phyloP scores from a whole-genome alignment of 2,888 invertebrate species.

The Chrysotoxum bicinctum region DNA sequence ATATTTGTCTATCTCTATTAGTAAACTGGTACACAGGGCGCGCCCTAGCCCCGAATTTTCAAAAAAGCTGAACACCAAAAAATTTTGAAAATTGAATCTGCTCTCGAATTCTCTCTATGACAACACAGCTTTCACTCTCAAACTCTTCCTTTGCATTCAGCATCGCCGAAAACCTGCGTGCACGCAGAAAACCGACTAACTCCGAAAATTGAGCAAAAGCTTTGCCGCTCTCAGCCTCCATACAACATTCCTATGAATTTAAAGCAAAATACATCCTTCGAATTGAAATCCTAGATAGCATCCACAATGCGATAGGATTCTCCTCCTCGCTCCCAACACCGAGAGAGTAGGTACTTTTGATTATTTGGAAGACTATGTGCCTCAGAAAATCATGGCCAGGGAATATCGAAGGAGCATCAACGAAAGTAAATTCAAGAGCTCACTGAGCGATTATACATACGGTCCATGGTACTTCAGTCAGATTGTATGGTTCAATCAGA shows the following conservation, averaged over 20 bases:
- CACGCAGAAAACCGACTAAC: conserved; percentile 6
- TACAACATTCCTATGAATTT: not conserved
- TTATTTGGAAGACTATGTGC: not conserved
- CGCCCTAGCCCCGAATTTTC: conserved; percentile 59
- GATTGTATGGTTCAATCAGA: conserved; percentile 67
- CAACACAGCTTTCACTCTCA: conserved; percentile 10
- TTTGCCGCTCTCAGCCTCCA: not conserved
- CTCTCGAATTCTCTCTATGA: not conserved
- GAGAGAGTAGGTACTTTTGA: not conserved
- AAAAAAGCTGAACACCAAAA: not conserved
- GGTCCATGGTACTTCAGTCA: conserved; percentile 62
- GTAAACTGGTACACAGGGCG: conserved; percentile 60
- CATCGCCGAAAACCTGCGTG: conserved; percentile 56
- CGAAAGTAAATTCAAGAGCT: conserved; percentile 57
- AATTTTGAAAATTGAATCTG: conserved; percentile 16
- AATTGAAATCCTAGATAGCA: conserved; percentile 33
- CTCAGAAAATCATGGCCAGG: conserved; percentile 37
- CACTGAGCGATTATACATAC: conserved; percentile 53
- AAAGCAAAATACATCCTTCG: not conserved
- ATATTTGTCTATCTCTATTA: conserved; percentile 12
- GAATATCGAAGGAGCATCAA: conserved; percentile 31
- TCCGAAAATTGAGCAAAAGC: conserved; percentile 57
- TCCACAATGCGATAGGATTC: conserved; percentile 29
- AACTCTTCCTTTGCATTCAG: conserved; percentile 57
- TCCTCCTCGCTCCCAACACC: not conserved